Evolutionary conservation across 2,797 vertebrate species (phyloP).

Genomic region (Bucorvus abyssinicus): DNA sequence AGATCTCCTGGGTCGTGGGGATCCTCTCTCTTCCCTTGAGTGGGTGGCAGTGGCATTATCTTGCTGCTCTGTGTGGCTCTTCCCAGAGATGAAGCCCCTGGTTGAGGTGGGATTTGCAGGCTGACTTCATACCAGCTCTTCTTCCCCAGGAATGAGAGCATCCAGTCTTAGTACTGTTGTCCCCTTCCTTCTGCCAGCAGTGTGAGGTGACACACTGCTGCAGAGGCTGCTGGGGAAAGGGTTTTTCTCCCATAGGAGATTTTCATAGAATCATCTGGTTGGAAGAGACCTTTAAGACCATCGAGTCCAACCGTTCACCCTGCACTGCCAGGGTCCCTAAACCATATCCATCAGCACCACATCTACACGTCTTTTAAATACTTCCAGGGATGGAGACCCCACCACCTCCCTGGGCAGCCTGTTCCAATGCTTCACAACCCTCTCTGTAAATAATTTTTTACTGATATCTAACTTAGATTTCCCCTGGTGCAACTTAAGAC

Average conservation of each 20-base stretch:
- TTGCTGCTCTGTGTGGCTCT: not conserved
- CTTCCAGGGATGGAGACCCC: too few species aligned
- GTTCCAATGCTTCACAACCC: too few species aligned
- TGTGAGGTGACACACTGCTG: accelerated
- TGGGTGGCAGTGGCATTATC: not conserved
- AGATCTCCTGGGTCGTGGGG: not conserved
- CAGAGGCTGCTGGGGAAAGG: not conserved
- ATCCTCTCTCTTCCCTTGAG: not conserved
- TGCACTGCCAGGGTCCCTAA: too few species aligned
- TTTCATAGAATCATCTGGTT: not conserved
- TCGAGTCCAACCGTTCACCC: too few species aligned
- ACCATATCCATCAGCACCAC: too few species aligned
- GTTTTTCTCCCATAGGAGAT: not conserved
- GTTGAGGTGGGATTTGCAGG: not conserved
- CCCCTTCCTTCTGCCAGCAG: not conserved
- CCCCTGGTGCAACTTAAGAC: too few species aligned
- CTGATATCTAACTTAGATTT: too few species aligned
- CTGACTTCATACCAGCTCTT: not conserved
- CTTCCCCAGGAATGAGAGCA: not conserved
- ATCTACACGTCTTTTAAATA: too few species aligned
- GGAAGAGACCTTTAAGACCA: too few species aligned
- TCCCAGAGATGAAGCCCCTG: not conserved
- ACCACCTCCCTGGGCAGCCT: too few species aligned
- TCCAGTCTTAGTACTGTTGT: not conserved
- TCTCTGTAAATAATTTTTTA: too few species aligned